These are phyloP conservation scores for Poeciliopsis turrubarensis DNA, from an alignment of 2,113 vertebrate genomes.

Conservation along the genomic window DNA sequence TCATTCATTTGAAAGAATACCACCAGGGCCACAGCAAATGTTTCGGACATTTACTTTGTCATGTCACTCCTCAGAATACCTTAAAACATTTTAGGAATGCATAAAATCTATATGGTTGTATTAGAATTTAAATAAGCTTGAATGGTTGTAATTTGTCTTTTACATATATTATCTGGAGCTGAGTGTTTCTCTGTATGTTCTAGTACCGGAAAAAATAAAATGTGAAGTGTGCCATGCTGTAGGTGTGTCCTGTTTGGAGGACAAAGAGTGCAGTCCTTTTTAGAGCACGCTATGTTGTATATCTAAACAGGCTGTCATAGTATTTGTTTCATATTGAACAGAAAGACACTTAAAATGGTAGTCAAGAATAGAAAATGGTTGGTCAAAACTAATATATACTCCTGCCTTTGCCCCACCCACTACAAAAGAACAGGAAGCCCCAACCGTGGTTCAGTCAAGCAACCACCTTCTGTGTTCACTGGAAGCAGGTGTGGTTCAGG, in stretches of 20 bases:
- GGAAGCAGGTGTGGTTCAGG: conserved; percentile 30
- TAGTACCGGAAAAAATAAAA: conserved; percentile 23
- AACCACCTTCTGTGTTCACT: conserved; percentile 10
- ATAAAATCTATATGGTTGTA: neutral
- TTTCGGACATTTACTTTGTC: neutral
- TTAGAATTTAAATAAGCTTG: neutral
- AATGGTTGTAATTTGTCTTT: neutral
- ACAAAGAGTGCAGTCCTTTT: conserved; percentile 31
- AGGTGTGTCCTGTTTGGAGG: conserved; percentile 24
- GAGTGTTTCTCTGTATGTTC: neutral
- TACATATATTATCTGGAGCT: conserved; percentile 22
- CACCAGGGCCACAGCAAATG: neutral
- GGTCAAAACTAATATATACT: conserved; percentile 31
- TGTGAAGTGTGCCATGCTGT: conserved; percentile 11
- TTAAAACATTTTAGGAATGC: neutral
- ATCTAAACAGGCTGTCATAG: neutral
- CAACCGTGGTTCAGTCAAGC: conserved; percentile 30
- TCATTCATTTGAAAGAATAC: neutral
- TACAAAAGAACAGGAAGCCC: conserved; percentile 31
- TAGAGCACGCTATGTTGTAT: neutral
- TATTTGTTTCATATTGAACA: conserved; percentile 13
- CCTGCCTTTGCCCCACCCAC: conserved; percentile 46
- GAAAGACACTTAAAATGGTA: conserved; percentile 11
- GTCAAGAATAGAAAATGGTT: conserved; percentile 13
- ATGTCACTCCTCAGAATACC: neutral